These are phyloP conservation scores for Pangasius djambal DNA, from an alignment of 2,797 vertebrate species.

Conservation along the genomic window DNA sequence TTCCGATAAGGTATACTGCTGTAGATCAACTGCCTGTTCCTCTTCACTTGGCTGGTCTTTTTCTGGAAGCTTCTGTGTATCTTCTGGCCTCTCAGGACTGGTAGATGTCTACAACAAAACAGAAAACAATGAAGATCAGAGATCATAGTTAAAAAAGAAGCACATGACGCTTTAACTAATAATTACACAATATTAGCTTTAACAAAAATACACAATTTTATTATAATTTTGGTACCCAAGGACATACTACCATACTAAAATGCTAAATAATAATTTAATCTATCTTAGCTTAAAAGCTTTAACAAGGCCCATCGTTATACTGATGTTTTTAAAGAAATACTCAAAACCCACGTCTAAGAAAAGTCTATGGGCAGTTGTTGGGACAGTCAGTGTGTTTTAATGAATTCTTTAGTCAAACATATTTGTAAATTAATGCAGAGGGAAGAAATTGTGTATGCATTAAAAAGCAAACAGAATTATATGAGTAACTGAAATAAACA, in stretches of 20 bases:
- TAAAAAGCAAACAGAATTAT: background rate
- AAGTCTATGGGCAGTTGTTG: background rate
- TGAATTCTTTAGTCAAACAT: background rate
- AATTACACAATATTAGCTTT: background rate
- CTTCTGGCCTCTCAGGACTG: constrained; percentile 65
- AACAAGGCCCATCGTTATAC: background rate
- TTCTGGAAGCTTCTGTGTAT: constrained; percentile 57
- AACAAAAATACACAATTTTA: too few species aligned
- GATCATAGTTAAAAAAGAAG: background rate
- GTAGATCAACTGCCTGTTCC: constrained; percentile 45
- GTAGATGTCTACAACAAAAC: constrained; percentile 79
- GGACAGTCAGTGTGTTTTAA: background rate
- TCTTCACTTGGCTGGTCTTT: constrained; percentile 60
- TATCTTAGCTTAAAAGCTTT: background rate
- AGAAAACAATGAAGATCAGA: constrained; percentile 21
- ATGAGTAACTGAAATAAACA: background rate
- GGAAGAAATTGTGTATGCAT: background rate
- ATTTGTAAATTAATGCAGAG: background rate
- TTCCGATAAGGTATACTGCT: constrained; percentile 49
- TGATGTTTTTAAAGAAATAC: background rate
- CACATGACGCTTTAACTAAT: background rate
- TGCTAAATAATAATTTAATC: background rate
- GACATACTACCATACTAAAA: background rate
- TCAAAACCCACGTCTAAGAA: background rate
- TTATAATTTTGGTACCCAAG: background rate